A percentile compares a stretch with the other conserved stretches of the same genome.
These are phyloP conservation scores for Corythoichthys intestinalis DNA, from an alignment of 2,113 vertebrate genomes.

Conservation along the genomic window DNA sequence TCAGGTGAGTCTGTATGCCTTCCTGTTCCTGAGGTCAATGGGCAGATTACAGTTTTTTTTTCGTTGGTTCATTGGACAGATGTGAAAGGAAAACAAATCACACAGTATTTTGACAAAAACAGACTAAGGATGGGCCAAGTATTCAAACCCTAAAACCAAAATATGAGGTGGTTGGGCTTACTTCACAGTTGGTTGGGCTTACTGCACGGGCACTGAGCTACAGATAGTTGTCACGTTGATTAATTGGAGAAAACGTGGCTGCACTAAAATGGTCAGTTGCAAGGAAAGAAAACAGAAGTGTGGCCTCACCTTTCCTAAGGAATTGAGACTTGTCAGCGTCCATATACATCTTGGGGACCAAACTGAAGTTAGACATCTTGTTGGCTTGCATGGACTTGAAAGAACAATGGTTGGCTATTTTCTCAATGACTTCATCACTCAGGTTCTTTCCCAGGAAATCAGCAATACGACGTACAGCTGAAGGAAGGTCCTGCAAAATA, in stretches of 20 bases:
- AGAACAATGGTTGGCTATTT: constrained; percentile 60
- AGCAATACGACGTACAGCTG: constrained; percentile 54
- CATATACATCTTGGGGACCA: constrained; percentile 44
- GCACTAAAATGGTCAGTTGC: not conserved
- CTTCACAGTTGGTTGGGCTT: not conserved
- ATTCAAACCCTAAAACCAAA: too few species aligned
- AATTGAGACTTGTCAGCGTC: constrained; percentile 53
- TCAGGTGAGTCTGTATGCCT: too few species aligned
- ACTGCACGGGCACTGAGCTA: not conserved
- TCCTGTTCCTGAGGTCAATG: too few species aligned
- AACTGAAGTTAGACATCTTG: constrained; percentile 71
- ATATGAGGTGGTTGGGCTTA: too few species aligned
- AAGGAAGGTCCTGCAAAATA: constrained; percentile 65
- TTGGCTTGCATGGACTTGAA: constrained; percentile 75
- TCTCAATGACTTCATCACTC: constrained; percentile 57
- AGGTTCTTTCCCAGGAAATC: constrained; percentile 65
- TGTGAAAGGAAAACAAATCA: too few species aligned
- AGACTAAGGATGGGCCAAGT: too few species aligned
- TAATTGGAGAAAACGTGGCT: not conserved
- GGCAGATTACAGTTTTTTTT: too few species aligned
- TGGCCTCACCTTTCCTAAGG: constrained; percentile 71
- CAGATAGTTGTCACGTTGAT: not conserved
- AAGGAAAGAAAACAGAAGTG: not conserved
- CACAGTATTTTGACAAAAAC: too few species aligned
- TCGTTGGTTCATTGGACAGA: too few species aligned